Percentiles rank a stretch among this genome's conserved stretches.
These are phyloP conservation scores for Poecile montanus DNA, from an alignment of 2,797 vertebrate species.

Conservation along the genomic window DNA sequence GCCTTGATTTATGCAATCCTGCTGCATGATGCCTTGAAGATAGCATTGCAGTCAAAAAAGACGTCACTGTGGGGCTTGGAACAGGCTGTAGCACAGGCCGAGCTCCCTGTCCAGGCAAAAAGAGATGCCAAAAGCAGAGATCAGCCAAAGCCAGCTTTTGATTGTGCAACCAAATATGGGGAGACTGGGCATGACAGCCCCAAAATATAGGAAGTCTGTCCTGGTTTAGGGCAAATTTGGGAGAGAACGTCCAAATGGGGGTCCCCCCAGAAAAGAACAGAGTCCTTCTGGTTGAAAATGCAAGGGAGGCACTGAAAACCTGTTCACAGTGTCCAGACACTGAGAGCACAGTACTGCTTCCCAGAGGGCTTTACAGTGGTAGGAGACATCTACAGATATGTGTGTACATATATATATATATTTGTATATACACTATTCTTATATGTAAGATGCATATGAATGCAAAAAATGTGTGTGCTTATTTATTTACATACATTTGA, in stretches of 20 bases:
- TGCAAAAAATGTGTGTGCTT: neutral
- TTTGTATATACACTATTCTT: accelerated
- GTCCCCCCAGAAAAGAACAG: too few species aligned
- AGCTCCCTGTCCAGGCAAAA: neutral
- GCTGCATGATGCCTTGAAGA: neutral
- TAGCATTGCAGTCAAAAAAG: neutral
- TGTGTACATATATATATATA: accelerated
- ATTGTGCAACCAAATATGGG: neutral
- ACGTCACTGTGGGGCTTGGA: neutral
- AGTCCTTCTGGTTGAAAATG: neutral
- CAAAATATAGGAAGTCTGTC: neutral
- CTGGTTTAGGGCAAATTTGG: too few species aligned
- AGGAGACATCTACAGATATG: neutral
- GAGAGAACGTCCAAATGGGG: too few species aligned
- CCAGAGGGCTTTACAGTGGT: neutral
- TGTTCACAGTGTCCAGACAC: neutral
- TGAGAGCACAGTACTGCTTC: neutral
- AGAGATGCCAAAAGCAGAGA: neutral
- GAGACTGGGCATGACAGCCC: accelerated
- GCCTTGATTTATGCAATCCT: neutral
- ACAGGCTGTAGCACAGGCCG: accelerated
- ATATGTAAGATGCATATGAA: neutral
- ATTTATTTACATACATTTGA: neutral
- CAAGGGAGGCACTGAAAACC: neutral
- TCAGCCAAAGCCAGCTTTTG: neutral